Conservation (phyloP, 2,113 vertebrate species). For the Hemicordylus capensis region DNA sequence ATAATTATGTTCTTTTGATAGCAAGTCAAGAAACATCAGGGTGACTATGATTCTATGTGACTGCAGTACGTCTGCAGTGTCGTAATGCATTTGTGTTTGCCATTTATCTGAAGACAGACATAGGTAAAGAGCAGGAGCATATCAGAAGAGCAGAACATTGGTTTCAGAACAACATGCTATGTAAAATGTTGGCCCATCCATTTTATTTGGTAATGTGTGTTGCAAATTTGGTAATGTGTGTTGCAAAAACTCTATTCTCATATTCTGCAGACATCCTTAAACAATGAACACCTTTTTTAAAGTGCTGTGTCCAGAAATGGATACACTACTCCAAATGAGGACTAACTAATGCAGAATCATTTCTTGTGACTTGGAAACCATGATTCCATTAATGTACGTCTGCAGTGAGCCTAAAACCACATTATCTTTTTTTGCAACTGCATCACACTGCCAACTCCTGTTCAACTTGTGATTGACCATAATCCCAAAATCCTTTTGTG, state of each 20-base stretch:
- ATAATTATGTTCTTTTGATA: conserved; percentile 52
- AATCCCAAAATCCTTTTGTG: too few species aligned
- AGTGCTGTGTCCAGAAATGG: too few species aligned
- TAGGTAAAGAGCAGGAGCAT: conserved; percentile 21
- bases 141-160: conserved; percentile 18
- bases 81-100: conserved; percentile 48
- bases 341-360: too few species aligned
- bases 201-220: conserved; percentile 22
- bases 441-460: too few species aligned
- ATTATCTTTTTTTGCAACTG: too few species aligned
- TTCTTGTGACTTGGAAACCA: too few species aligned
- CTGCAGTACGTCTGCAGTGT: conserved; percentile 41
- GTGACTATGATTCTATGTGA: conserved; percentile 47
- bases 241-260: not conserved
- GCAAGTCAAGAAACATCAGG: conserved; percentile 43
- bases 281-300: too few species aligned
- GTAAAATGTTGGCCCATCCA: conserved; percentile 8
- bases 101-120: conserved; percentile 30
- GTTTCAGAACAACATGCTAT: conserved; percentile 41
- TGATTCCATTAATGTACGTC: too few species aligned
- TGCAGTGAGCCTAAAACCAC: too few species aligned
- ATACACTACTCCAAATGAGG: too few species aligned
- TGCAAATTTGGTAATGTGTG: not conserved
- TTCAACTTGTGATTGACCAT: too few species aligned
- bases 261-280: not conserved